phyloP scores from a whole-genome alignment of 2,888 invertebrate species.

The Empis stercorea region DNA sequence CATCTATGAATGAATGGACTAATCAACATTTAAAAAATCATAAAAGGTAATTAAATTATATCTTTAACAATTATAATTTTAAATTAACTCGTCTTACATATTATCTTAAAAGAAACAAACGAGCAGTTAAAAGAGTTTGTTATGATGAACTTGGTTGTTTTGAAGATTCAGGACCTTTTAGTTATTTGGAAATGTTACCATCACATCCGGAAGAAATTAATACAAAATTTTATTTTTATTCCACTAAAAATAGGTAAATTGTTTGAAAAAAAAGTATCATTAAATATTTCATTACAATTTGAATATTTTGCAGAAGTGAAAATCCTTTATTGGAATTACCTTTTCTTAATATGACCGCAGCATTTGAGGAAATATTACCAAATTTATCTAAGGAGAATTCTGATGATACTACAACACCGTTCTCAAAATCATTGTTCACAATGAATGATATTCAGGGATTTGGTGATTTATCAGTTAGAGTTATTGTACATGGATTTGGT shows the following conservation, averaged over 20 bases:
- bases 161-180: constrained; percentile 79
- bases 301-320: constrained; percentile 40
- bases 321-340: constrained; percentile 57
- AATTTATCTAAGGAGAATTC: constrained; percentile 4
- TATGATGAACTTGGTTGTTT: constrained; percentile 87
- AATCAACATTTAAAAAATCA: not conserved
- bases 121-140: constrained; percentile 72
- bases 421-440: constrained; percentile 28
- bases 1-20: constrained; percentile 58
- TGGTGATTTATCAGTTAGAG: constrained; percentile 46
- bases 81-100: constrained; percentile 3
- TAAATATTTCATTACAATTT: too few relatives aligned
- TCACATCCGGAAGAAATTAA: constrained; percentile 75
- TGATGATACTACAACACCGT: constrained; percentile 14
- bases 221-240: constrained; percentile 69
- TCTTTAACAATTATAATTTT: not conserved
- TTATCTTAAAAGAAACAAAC: constrained; percentile 48
- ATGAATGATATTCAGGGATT: constrained; percentile 33
- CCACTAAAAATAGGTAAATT: constrained; percentile 46
- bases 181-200: constrained; percentile 80
- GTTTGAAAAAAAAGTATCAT: not conserved
- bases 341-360: constrained; percentile 57
- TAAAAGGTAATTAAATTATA: constrained; percentile 2
- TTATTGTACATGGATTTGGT: constrained; percentile 89
- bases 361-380: constrained; percentile 39